Percentiles rank a stretch among this genome's conserved stretches.
phyloP scores from a whole-genome alignment of 2,113 vertebrate genomes.

The Panthera tigris region DNA sequence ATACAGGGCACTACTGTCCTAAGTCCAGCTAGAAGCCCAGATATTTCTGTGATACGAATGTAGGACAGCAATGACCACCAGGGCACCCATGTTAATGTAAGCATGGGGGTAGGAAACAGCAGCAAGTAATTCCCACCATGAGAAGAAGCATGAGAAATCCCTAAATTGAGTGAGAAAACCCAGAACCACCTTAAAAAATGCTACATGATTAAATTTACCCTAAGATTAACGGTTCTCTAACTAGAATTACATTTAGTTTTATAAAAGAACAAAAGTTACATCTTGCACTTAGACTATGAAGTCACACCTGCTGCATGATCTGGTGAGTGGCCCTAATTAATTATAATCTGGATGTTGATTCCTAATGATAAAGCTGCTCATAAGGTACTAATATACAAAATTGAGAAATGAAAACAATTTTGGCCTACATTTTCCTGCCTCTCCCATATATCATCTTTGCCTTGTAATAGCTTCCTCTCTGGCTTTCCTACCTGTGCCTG shows the following conservation, averaged over 20 bases:
- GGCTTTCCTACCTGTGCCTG: neutral
- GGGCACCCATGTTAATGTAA: neutral
- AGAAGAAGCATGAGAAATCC: neutral
- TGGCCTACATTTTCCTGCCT: neutral
- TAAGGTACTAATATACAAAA: neutral
- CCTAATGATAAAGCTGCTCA: neutral
- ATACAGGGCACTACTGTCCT: neutral
- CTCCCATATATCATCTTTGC: neutral
- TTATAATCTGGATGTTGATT: neutral
- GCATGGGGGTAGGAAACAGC: rapidly evolving
- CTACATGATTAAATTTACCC: neutral
- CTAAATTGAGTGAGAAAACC: neutral
- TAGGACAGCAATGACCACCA: neutral
- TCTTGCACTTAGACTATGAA: neutral
- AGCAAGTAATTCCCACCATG: neutral
- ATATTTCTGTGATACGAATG: neutral
- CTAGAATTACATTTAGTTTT: conserved; percentile 4
- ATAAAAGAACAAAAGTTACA: neutral
- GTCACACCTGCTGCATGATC: neutral
- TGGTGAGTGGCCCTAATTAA: neutral
- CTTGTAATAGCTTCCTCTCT: neutral
- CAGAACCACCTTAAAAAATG: neutral
- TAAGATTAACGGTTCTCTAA: neutral
- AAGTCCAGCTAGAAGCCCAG: neutral
- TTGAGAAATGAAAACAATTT: neutral